These are phyloP conservation scores for Pimephales promelas DNA, from an alignment of 2,113 vertebrate genomes.

Conservation along the genomic window DNA sequence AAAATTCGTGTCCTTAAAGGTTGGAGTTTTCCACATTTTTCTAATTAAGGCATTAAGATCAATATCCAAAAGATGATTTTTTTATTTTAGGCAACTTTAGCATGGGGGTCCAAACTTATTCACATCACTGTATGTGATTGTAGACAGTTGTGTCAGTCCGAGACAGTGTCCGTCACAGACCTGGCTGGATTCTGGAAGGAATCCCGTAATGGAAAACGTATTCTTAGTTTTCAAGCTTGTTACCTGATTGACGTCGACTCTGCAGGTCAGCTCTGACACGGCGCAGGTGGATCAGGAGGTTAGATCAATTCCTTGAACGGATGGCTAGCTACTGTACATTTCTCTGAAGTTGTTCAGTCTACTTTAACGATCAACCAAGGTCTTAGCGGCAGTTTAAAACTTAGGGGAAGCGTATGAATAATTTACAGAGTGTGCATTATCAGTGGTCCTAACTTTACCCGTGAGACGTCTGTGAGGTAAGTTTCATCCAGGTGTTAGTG, in stretches of 20 bases:
- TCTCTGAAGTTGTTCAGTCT: not conserved
- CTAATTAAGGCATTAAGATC: no score
- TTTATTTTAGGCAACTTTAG: no score
- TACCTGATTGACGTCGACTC: conserved; percentile 26
- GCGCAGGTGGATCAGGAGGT: not conserved
- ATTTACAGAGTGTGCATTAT: not conserved
- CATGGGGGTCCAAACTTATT: no score
- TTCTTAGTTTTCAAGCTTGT: conserved; percentile 50
- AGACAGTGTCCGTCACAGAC: not conserved
- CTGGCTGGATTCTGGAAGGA: not conserved
- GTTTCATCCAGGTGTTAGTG: not conserved
- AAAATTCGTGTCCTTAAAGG: no score
- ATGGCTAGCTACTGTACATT: conserved; percentile 6
- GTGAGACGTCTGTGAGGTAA: not conserved
- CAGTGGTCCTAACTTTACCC: not conserved
- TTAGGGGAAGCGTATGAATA: not conserved
- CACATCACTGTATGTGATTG: no score
- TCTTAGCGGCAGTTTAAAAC: not conserved
- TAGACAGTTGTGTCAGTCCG: not conserved
- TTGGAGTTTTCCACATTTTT: no score
- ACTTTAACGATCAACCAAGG: not conserved
- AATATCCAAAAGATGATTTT: no score
- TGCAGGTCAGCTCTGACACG: conserved; percentile 14
- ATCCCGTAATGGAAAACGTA: conserved; percentile 26
- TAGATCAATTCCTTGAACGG: conserved; percentile 22